Conservation (phyloP, 2,113 vertebrate species). For the Gavia stellata region DNA sequence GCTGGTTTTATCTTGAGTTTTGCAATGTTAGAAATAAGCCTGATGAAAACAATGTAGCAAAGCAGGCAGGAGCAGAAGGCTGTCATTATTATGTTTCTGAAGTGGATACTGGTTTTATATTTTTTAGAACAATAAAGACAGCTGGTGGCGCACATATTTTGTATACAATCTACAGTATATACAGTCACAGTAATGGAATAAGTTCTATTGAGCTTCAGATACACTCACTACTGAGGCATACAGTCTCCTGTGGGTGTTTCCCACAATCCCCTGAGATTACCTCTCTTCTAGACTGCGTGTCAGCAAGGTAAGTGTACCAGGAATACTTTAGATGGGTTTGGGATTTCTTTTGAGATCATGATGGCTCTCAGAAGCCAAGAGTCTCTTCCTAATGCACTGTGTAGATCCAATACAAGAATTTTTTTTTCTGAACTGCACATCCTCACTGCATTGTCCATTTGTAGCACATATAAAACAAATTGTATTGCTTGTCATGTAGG, state of each 20-base stretch:
- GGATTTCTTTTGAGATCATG: background rate
- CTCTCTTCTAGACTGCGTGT: background rate
- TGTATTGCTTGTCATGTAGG: background rate
- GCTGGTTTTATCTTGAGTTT: background rate
- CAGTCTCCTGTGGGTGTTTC: background rate
- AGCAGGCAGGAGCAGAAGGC: background rate
- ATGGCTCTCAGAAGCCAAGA: background rate
- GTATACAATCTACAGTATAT: background rate
- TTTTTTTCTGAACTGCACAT: background rate
- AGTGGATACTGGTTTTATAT: background rate
- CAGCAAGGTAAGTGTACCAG: background rate
- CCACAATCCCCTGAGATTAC: background rate
- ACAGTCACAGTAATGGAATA: background rate
- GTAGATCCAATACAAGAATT: background rate
- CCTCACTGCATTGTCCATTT: background rate
- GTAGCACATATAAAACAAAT: background rate
- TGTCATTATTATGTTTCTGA: background rate
- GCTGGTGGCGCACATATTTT: background rate
- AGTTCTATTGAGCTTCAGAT: background rate
- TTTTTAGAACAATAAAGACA: background rate
- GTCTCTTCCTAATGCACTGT: background rate
- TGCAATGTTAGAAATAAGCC: background rate
- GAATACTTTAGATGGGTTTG: background rate
- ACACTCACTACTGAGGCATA: background rate
- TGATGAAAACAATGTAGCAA: rapidly evolving